Base-by-base conservation (phyloP, 2,113 vertebrate genomes). In the Gambusia holbrooki region DNA sequence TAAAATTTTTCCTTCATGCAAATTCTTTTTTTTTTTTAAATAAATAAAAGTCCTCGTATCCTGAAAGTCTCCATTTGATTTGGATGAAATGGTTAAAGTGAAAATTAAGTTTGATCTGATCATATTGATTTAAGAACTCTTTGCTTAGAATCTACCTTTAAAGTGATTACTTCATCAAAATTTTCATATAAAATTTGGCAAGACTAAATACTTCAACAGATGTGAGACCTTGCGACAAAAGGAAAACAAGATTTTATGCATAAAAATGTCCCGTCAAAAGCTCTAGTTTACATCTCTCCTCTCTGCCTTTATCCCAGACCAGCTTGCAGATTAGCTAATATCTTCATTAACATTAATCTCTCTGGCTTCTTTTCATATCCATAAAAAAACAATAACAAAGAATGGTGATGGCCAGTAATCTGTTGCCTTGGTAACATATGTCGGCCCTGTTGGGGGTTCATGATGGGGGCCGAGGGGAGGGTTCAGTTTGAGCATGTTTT, bases 401-500 rank as follows among this genome's bases (percentile, higher is more conserved):
- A 74, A 73, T 74, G 45, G 58, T 65, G 76, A 81, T 58, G 54
- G 45, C 69, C 67, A 37, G 29, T 85, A 69, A 88, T 73, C 66
- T 83, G 86, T 74, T 80, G 67, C 77, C 42, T 11, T 84, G 79
- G 74, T 69, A 74, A 87, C 87, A 67, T 78, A 77, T 66, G 81
- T 62, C 7, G 0, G 51, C 74, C 65, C 77, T 62, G 76, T 25
- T 58, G 76, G 78, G 77, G 80, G 78, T 74, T n/a, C 72, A 73
- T 11, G 22, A 29, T 17, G 40, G 11, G 65, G 33, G 66, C 1
- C 0, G 14, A 15, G 3, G 54, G 32, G 62, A 60, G 79, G 25
- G 19, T n/a, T 58, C 45, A 35, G n/a, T 30, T 37, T 5, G 62
- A 40, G 48, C 27, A 30, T 62, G 69, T 77, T 77, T 77, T 61